Conservation (phyloP, 2,113 vertebrate species). For the Nothobranchius kuhntae region DNA sequence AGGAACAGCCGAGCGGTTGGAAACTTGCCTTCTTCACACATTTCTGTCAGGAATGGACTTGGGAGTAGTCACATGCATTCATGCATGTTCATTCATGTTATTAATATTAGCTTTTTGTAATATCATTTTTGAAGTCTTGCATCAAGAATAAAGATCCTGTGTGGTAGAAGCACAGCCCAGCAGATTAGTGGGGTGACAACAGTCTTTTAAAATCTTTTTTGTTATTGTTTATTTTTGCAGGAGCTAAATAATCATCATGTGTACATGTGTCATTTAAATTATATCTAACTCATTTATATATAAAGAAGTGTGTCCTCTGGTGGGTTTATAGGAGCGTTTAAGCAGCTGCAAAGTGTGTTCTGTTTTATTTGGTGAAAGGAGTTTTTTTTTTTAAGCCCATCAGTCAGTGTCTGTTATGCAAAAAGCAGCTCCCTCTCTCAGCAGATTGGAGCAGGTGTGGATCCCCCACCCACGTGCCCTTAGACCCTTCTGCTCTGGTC, state of each 20-base stretch:
- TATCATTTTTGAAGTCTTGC: slow-evolving; percentile 78
- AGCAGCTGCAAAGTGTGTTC: slow-evolving; percentile 57
- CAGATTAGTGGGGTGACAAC: slow-evolving; percentile 10
- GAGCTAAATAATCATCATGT: slow-evolving; percentile 40
- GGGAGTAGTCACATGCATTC: slow-evolving; percentile 25
- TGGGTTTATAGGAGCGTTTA: slow-evolving; percentile 49
- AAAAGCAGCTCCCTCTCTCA: slow-evolving; percentile 51
- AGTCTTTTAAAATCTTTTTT: neutral
- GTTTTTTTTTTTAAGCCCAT: slow-evolving; percentile 17
- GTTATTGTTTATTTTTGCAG: slow-evolving; percentile 13
- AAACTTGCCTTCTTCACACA: slow-evolving; percentile 37
- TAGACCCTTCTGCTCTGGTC: slow-evolving; percentile 68
- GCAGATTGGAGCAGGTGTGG: slow-evolving; percentile 54
- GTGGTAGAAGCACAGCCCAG: slow-evolving; percentile 59
- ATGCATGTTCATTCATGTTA: slow-evolving; percentile 39
- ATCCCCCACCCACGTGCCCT: slow-evolving; percentile 55
- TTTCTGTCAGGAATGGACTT: slow-evolving; percentile 39
- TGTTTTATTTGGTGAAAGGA: slow-evolving; percentile 48
- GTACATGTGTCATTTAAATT: slow-evolving; percentile 62
- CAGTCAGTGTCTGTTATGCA: slow-evolving; percentile 67
- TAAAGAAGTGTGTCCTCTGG: slow-evolving; percentile 21
- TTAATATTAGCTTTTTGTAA: slow-evolving; percentile 47
- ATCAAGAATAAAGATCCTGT: slow-evolving; percentile 77
- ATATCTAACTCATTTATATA: slow-evolving; percentile 62
- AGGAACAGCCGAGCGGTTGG: slow-evolving; percentile 22